Base-by-base conservation (phyloP, 2,797 vertebrate species). In the Ibycter americanus region DNA sequence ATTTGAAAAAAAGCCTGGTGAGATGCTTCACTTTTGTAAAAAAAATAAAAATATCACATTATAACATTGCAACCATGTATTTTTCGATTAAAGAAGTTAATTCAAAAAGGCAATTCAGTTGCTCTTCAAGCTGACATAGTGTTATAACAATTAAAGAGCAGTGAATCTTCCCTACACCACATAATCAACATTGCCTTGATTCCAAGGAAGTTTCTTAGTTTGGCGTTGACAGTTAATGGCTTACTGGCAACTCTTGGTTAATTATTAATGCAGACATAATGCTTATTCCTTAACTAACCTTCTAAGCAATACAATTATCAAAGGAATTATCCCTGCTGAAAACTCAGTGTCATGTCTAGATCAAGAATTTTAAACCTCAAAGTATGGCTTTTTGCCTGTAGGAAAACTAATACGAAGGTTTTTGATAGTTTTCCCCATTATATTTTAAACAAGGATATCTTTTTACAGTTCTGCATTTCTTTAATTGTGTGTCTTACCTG, bases 271-370 rank as follows among this genome's bases (percentile, higher is more conserved):
- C 44, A 87, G 74, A 68, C 15, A 40, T 26, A 71, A 77, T 49
- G 34, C 49, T 84, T 67, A 91, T 61, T 91, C 59, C 27, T 91
- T 91, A 93, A 91, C 27, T 84, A 91, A 92, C 65, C 46, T 79
- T 78, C 47, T 71, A 51, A 84, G 62, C 36, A 38, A 83, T 47
- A 49, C 15, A 62, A 6, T 65, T 78, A 79, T 42, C 29, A 67
- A 73, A 91, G 34, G 10, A 84, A 74, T 89, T 71, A 73, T 38
- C 92, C 47, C 56, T 66, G 38, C 40, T 61, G 59, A 72, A 90
- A 79, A 70, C 14, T 82, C 46, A 9, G 26, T 36, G 21, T 62
- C 34, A 7, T 32, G 31, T 47, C 27, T 40, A 47, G 40, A 68
- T 89, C 84, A 89, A 92, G 82, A 79, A n/a, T 4, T 34, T 52